Conservation (phyloP, 2,888 invertebrate species). For the Mellilla xanthometata region DNA sequence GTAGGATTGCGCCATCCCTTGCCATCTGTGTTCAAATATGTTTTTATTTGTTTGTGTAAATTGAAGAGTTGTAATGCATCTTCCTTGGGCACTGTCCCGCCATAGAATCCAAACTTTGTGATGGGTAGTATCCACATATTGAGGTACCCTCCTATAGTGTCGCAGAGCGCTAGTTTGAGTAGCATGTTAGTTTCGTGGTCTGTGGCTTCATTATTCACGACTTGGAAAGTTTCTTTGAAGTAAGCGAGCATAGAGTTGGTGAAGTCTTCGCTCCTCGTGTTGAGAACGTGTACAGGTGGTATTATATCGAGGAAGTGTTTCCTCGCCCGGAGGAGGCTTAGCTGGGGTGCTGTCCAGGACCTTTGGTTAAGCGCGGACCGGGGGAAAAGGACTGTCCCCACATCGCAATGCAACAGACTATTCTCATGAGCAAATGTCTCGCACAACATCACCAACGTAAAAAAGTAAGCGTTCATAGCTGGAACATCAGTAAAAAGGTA, state of each 20-base stretch:
- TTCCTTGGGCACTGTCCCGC: slow-evolving; percentile 80
- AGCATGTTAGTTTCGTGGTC: slow-evolving; percentile 41
- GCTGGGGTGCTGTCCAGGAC: slow-evolving; percentile 47
- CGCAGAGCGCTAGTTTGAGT: slow-evolving; percentile 67
- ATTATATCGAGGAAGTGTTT: slow-evolving; percentile 55
- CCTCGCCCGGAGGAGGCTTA: slow-evolving; percentile 53
- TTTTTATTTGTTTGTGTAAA: slow-evolving; percentile 82
- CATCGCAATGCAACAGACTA: slow-evolving; percentile 39
- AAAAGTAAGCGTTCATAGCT: slow-evolving; percentile 35
- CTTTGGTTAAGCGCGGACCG: slow-evolving; percentile 40
- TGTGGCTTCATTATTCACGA: slow-evolving; percentile 46
- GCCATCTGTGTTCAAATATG: slow-evolving; percentile 82
- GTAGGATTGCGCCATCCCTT: slow-evolving; percentile 76
- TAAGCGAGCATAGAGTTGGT: slow-evolving; percentile 48
- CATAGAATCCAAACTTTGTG: slow-evolving; percentile 84
- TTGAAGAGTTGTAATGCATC: slow-evolving; percentile 79
- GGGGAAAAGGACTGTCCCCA: slow-evolving; percentile 64
- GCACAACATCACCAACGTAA: slow-evolving; percentile 34
- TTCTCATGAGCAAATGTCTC: slow-evolving; percentile 20
- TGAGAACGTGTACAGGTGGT: slow-evolving; percentile 45
- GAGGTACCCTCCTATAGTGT: slow-evolving; percentile 83
- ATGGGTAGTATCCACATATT: slow-evolving; percentile 83
- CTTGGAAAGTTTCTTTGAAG: slow-evolving; percentile 46
- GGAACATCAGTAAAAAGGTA: slow-evolving; percentile 16
- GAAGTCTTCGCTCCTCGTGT: slow-evolving; percentile 47